These are phyloP conservation scores for Sebastes oblongus DNA, from an alignment of 2,797 vertebrate species.

Conservation along the genomic window DNA sequence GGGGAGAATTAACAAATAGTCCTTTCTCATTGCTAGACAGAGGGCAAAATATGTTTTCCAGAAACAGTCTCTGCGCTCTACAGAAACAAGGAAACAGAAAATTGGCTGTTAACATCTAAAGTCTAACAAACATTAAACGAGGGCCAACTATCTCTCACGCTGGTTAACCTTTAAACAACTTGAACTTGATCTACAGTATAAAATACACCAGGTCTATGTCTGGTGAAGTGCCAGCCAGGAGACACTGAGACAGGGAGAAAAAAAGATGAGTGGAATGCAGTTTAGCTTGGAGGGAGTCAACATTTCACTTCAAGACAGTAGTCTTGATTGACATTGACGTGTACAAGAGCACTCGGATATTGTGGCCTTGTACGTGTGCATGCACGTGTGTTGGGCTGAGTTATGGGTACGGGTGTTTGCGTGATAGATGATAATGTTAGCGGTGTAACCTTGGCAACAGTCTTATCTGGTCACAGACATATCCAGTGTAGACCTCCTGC, in stretches of 20 bases:
- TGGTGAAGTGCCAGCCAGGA: conserved; percentile 1
- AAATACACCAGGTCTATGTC: background rate
- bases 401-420: conserved; percentile 16
- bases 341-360: background rate
- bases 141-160: background rate
- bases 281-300: conserved; percentile 34
- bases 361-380: conserved; percentile 7
- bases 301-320: conserved; percentile 18
- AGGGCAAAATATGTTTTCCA: conserved; percentile 4
- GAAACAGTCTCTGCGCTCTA: background rate
- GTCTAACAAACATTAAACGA: background rate
- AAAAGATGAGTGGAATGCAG: conserved; percentile 31
- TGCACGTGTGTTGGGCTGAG: conserved; percentile 24
- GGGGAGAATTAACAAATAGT: background rate
- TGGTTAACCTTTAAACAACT: conserved; percentile 3
- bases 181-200: conserved; percentile 8
- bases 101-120: background rate
- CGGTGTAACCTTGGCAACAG: conserved; percentile 29
- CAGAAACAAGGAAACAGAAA: background rate
- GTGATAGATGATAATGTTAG: conserved; percentile 38
- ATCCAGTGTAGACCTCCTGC: background rate
- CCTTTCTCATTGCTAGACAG: background rate
- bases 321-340: conserved; percentile 16
- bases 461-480: conserved; percentile 57
- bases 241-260: background rate